A percentile compares a stretch with the other conserved stretches of the same genome.
Conservation (phyloP, 2,113 vertebrate species). For the Archilochus colubris region DNA sequence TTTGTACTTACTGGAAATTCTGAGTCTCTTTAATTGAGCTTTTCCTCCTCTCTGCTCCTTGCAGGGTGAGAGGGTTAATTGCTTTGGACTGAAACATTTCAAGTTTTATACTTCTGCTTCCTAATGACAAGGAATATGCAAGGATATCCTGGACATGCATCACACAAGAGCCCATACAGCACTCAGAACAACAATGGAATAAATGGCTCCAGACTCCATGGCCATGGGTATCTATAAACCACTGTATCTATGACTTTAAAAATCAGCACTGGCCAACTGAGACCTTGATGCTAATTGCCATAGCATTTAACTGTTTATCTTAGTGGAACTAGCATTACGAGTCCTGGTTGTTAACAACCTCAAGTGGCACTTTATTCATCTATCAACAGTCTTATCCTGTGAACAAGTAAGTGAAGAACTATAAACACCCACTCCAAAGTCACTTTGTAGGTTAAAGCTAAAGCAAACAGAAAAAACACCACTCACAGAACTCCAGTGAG, state of each 20-base stretch:
- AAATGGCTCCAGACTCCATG: background rate
- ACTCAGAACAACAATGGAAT: background rate
- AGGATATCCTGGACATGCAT: background rate
- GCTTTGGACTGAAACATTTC: conserved; percentile 8
- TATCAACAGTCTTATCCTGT: conserved; percentile 60
- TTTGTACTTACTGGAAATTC: conserved; percentile 35
- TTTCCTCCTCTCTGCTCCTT: conserved; percentile 20
- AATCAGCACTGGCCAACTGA: conserved; percentile 46
- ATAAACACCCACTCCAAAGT: conserved; percentile 66
- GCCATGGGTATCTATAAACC: background rate
- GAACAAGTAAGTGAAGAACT: conserved; percentile 58
- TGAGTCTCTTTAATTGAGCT: conserved; percentile 2
- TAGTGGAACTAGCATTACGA: conserved; percentile 39
- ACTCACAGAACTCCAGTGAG: conserved; percentile 12
- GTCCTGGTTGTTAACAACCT: conserved; percentile 64
- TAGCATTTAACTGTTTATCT: conserved; percentile 59
- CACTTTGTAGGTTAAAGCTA: conserved; percentile 40
- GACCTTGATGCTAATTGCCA: conserved; percentile 47
- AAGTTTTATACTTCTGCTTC: background rate
- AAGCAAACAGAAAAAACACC: conserved; percentile 28
- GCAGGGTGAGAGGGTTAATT: conserved; percentile 18
- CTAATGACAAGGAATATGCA: background rate
- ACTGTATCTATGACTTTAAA: background rate
- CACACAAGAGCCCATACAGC: background rate
- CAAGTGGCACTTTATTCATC: conserved; percentile 70